Evolutionary conservation across 53 echinoderm and acorn worm species (phyloP).

Genomic region (Arbacia lixula): DNA sequence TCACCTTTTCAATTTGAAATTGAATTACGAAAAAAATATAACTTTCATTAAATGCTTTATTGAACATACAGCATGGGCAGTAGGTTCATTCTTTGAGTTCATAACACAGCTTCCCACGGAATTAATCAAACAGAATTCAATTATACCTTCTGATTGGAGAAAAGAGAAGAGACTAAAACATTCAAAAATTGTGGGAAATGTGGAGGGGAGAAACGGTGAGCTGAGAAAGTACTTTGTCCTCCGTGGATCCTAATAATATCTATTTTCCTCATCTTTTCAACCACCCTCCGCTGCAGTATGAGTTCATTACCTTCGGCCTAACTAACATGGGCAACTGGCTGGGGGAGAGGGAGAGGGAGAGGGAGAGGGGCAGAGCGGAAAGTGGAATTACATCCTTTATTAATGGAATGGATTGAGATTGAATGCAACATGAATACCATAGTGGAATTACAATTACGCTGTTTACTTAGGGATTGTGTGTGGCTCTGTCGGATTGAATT

Average conservation of each 20-base stretch:
- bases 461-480: slow-evolving; percentile 18
- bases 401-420: slow-evolving; percentile 16
- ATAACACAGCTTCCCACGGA: slow-evolving; percentile 16
- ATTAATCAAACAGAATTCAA: slow-evolving; percentile 52
- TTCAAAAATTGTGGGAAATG: slow-evolving; percentile 18
- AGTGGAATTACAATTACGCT: slow-evolving; percentile 21
- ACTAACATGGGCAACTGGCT: slow-evolving; percentile 15
- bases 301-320: slow-evolving; percentile 27
- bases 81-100: no score
- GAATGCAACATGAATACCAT: slow-evolving; percentile 19
- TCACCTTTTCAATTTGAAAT: no score
- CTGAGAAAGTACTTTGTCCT: slow-evolving; percentile 24
- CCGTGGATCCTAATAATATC: background rate
- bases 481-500: no score
- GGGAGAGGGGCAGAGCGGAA: slow-evolving; percentile 5
- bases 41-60: no score
- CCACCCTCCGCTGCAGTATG: background rate
- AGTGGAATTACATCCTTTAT: slow-evolving; percentile 24
- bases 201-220: background rate
- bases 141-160: slow-evolving; percentile 15
- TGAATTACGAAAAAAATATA: no score
- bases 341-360: background rate
- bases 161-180: background rate
- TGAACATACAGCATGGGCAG: no score
- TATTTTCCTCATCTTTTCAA: slow-evolving; percentile 28